Conservation (phyloP, 2,113 vertebrate species). For the Mus spicilegus region DNA sequence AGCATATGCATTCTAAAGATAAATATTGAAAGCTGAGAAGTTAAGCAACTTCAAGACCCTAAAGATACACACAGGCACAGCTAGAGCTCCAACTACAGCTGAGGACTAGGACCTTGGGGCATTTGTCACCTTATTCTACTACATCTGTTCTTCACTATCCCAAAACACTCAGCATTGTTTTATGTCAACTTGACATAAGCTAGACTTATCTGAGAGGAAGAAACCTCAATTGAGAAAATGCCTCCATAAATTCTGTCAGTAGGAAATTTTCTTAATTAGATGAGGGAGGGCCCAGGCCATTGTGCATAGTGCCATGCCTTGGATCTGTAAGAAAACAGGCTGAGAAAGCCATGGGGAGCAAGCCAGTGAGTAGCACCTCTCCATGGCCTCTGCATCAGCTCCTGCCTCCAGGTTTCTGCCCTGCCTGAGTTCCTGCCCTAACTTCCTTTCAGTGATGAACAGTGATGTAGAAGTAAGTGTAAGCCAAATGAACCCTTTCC, state of each 20-base stretch:
- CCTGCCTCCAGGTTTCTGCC: background rate
- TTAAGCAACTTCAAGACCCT: background rate
- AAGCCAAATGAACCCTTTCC: background rate
- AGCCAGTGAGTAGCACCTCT: background rate
- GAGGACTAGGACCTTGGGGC: background rate
- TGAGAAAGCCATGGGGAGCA: background rate
- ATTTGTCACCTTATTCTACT: background rate
- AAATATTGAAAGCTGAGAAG: conserved; percentile 2
- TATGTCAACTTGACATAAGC: background rate
- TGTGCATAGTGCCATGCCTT: background rate
- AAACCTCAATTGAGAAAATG: background rate
- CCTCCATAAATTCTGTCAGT: background rate
- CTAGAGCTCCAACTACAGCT: background rate
- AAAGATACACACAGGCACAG: background rate
- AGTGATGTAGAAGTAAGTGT: background rate
- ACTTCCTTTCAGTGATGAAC: background rate
- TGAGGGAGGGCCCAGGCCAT: background rate
- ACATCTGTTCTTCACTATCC: background rate
- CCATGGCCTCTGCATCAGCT: background rate
- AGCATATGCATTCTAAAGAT: background rate
- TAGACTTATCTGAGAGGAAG: background rate
- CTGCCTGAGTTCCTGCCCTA: background rate
- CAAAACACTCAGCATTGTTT: background rate
- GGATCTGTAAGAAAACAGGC: background rate
- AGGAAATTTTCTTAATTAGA: background rate